A percentile compares a stretch with the other conserved stretches of the same genome.
Evolutionary conservation across 2,888 invertebrate genomes (phyloP).

Genomic region (Chironomus tentans): DNA sequence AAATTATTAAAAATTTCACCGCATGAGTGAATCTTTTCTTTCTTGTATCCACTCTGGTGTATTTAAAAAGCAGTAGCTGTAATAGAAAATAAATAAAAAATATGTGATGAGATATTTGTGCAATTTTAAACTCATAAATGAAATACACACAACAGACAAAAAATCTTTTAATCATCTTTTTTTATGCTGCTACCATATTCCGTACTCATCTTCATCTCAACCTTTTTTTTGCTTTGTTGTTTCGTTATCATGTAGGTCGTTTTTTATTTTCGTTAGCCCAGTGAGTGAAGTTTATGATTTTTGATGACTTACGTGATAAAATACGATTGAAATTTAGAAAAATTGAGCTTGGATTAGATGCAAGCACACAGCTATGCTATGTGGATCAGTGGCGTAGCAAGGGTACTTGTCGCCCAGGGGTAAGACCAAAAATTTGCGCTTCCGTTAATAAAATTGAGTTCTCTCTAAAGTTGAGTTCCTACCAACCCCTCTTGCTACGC

Average conservation of each 20-base stretch:
- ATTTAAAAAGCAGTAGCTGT: neutral
- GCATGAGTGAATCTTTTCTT: constrained; percentile 13
- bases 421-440: too few relatives aligned
- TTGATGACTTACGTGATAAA: too few relatives aligned
- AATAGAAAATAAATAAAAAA: neutral
- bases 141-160: neutral
- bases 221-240: neutral
- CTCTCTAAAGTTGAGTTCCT: too few relatives aligned
- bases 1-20: constrained; percentile 24
- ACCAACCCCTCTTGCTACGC: too few relatives aligned
- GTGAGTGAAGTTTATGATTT: neutral
- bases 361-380: too few relatives aligned
- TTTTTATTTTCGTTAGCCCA: neutral
- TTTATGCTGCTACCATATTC: constrained; percentile 2
- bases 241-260: neutral
- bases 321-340: too few relatives aligned
- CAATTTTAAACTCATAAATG: constrained; percentile 17
- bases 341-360: too few relatives aligned
- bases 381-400: too few relatives aligned
- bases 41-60: neutral
- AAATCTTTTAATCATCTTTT: constrained; percentile 15
- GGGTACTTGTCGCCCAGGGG: too few relatives aligned
- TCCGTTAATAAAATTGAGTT: too few relatives aligned
- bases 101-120: constrained; percentile 13
- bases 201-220: neutral